Evolutionary conservation across 2,888 invertebrate genomes (phyloP).

Genomic region (Trachelus stipa): DNA sequence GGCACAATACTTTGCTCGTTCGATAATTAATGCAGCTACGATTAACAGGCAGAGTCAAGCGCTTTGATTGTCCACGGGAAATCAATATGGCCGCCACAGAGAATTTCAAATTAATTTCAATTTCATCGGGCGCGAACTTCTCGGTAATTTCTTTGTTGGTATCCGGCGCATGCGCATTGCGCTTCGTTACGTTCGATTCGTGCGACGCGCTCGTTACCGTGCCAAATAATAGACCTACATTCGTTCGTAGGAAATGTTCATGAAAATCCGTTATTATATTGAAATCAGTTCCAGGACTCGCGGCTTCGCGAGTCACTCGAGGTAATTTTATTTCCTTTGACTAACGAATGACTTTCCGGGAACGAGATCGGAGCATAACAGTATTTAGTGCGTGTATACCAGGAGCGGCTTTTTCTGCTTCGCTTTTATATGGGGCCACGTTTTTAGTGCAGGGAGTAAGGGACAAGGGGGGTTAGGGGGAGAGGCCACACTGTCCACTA

Average conservation of each 20-base stretch:
- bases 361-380: slow-evolving; percentile 13
- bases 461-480: too few species aligned
- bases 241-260: background rate
- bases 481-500: background rate
- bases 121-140: background rate
- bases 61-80: background rate
- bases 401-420: background rate
- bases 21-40: background rate
- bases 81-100: background rate
- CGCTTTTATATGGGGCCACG: background rate
- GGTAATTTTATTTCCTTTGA: slow-evolving; percentile 22
- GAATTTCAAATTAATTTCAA: background rate
- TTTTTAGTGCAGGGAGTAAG: background rate
- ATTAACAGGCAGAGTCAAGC: background rate
- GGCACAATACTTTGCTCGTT: background rate
- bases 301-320: slow-evolving; percentile 21
- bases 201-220: background rate
- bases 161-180: background rate
- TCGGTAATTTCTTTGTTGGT: background rate
- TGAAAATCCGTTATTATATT: slow-evolving; percentile 20
- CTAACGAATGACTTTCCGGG: slow-evolving; percentile 23
- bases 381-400: background rate
- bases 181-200: background rate
- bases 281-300: slow-evolving; percentile 22
- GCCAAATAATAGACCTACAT: background rate